Percentiles rank a stretch among this genome's conserved stretches.
These are phyloP conservation scores for Naja naja DNA, from an alignment of 2,113 vertebrate genomes.

Conservation along the genomic window DNA sequence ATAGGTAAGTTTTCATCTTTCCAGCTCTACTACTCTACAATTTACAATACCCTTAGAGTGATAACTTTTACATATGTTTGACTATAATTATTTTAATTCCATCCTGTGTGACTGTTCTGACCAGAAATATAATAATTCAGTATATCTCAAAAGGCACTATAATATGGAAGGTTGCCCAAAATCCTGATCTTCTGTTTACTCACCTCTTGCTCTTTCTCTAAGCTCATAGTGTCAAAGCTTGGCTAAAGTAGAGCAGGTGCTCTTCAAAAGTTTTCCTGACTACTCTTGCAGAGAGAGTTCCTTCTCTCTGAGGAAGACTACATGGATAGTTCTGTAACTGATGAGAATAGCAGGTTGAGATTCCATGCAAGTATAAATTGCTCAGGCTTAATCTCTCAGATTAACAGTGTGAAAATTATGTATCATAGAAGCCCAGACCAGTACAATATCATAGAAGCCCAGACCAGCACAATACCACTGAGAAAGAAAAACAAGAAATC, in stretches of 20 bases:
- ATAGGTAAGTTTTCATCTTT: conserved; percentile 82
- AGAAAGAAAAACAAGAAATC: too few relatives aligned
- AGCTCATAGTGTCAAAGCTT: too few relatives aligned
- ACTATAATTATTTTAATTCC: not conserved
- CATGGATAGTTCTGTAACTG: not conserved
- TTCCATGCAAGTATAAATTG: too few relatives aligned
- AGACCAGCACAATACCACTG: too few relatives aligned
- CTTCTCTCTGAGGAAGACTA: not conserved
- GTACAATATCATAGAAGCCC: too few relatives aligned
- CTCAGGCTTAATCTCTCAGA: not conserved
- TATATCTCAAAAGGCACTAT: not conserved
- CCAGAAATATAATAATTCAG: not conserved
- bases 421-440: too few relatives aligned
- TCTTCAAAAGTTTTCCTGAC: not conserved
- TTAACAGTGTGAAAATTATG: not conserved
- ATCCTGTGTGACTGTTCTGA: not conserved
- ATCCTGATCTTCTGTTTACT: not conserved
- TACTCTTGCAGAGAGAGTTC: not conserved
- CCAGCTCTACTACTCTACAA: not conserved
- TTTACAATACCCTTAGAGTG: not conserved
- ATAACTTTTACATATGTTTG: not conserved
- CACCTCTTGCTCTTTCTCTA: not conserved
- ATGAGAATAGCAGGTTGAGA: too few relatives aligned
- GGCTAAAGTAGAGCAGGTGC: not conserved
- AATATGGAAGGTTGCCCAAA: not conserved